Base-by-base conservation (phyloP, 2,113 vertebrate species). In the Phycodurus eques region DNA sequence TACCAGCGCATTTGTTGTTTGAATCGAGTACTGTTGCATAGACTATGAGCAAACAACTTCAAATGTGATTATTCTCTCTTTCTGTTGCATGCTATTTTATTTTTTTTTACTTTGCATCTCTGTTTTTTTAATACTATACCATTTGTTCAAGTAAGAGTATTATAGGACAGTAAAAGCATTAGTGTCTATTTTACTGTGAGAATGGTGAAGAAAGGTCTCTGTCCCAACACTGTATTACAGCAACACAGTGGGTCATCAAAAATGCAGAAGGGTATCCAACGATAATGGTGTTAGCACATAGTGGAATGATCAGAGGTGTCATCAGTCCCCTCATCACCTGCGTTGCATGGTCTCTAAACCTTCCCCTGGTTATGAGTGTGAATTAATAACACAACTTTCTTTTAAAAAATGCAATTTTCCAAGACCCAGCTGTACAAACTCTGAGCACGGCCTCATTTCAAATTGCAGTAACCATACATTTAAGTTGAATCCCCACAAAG, bases 41-140 rank as follows among this genome's bases (percentile, higher is more conserved):
- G 43, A 8, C 2, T 47, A n/a, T 78, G 82, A 73, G 80, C 75
- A 81, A 90, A 83, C 79, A 87, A 84, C 80, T 74, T 74, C 67
- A 88, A 88, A 84, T 90, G 76, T 82, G 85, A 92, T 91, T 88
- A 90, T 85, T 82, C 75, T 67, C 75, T 62, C 76, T 84, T 90
- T 81, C 22, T 54, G 70, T 82, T 85, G 80, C 85, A 91, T 89
- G 87, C 83, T 89, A 91, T 92, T 92, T 90, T 81, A 88, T n/a
- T 3, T 39, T 3, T 39, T 39, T 89, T 91, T 90, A 88, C 80
- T 83, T 78, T 64, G 77, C 81, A 86, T 89, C 78, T 84, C 74
- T 77, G 65, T 3, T 22, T 54, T 17, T 60, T 60, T 22, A 13
- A 22, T 27, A 42, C 64, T 22, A 27, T 12, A 54, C 11, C 70